Base-by-base conservation (phyloP, 37 sponge, comb jelly and placozoan species). In the Lycopodina hypogea region DNA sequence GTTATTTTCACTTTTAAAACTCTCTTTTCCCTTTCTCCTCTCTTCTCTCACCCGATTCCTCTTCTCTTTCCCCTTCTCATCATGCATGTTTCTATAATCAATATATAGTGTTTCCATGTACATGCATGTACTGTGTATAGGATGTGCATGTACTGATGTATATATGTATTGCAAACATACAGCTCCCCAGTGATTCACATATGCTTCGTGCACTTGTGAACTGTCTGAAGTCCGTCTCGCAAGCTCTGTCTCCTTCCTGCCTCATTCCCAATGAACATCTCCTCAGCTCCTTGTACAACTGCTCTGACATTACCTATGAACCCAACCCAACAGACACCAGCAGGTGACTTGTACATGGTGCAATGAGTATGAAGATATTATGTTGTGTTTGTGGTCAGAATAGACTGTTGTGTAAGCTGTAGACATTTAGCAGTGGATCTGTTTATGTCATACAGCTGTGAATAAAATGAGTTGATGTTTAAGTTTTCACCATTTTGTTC, bases 161-260 rank as follows among this genome's bases (percentile, higher is more conserved):
- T 45, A 9, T 9, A 45, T 9, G 48, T 45, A 12, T 45, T 4
- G 48, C 48, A 45, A 12, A 9, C 9, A 45, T 9, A 23, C 33
- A 62, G 65, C 65, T 75, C 19, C 75, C 75, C 4, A 21, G 19
- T 51, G 68, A 67, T 26, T 6, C 41, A 19, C 41, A 34, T 26
- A 33, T 73, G 68, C 55, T 75, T 21, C 72, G 64, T 14, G 23
- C 56, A 1, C 19, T 41, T 41, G 69, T 76, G 8, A 24, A 23
- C 9, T 90, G 91, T 73, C 45, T 90, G 41, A 61, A 86, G 59
- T 71, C 83, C 12, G 64, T 86, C 42, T 72, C 61, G 11, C 67
- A 56, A 39, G 73, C 91, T 21, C 24, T 90, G 2, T 21, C 32
- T 12, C 91, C 91, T 1, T 79, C 69, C 53, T 39, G 61, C 24